phyloP scores from a whole-genome alignment of 2,113 vertebrate species.

The Lepidiolamprologus cunningtoni region DNA sequence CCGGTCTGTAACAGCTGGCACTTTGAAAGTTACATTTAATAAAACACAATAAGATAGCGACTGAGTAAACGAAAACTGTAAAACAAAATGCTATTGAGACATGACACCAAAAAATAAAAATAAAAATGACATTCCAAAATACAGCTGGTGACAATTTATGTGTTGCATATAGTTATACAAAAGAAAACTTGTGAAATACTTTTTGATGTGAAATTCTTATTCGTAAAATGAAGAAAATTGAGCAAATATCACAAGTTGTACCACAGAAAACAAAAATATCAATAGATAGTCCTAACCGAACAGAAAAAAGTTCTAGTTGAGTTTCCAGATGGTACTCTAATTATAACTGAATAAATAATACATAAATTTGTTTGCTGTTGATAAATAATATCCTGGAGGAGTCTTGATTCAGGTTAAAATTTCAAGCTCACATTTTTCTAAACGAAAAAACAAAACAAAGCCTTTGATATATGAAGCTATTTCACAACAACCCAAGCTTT shows the following conservation, averaged over 20 bases:
- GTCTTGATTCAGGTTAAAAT: not conserved
- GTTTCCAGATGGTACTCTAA: not conserved
- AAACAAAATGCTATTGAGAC: not conserved
- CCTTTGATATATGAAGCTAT: not conserved
- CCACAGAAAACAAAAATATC: not conserved
- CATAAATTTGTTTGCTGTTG: not conserved
- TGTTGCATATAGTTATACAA: not conserved
- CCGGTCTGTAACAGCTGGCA: not conserved
- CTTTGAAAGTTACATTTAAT: not conserved
- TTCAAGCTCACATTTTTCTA: not conserved
- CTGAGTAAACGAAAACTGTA: too few species aligned
- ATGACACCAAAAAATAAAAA: not conserved
- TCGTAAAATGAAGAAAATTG: not conserved
- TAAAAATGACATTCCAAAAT: not conserved
- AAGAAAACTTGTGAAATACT: not conserved
- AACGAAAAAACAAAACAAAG: not conserved
- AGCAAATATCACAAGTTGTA: not conserved
- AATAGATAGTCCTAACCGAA: not conserved
- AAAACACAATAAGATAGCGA: not conserved
- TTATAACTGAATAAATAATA: not conserved
- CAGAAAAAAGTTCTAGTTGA: not conserved
- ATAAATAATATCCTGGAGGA: not conserved
- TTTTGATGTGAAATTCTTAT: not conserved
- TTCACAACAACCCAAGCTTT: not conserved
- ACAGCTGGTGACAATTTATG: not conserved